Base-by-base conservation (phyloP, 2,888 invertebrate species). In the Eremobia ochroleuca region DNA sequence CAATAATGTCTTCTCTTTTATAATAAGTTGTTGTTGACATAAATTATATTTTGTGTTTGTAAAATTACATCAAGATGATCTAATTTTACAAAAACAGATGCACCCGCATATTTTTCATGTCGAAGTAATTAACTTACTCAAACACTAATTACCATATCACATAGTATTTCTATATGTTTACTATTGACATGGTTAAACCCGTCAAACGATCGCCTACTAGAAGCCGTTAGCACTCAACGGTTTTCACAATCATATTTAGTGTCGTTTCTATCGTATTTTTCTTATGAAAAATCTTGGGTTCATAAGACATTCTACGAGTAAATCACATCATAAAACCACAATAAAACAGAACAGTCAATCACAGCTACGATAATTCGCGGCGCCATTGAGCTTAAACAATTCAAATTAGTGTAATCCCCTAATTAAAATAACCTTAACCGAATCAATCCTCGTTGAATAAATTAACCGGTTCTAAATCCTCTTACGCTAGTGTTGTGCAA, bases 401-500 rank as follows among this genome's bases (percentile, higher is more conserved):
- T 67, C 40, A 55, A 76, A 81, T 83, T 61, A 78, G 46, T 73
- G 52, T 61, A 72, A 78, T 72, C 15, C 21, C n/a, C 40, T 8
- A 49, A 70, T 73, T 82, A 64, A 84, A 82, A 67, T 80, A 82
- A 83, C 72, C 73, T 72, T 70, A 79, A 74, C 67, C 69, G 67
- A 83, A 82, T 77, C 83, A 77, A 82, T 82, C 73, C 18, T 76
- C 52, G 69, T 79, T 68, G 77, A 70, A 73, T 82, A 77, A 75
- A 79, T 77, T 80, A 84, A 59, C 72, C 69, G 28, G 31, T 77
- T 62, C 68, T 62, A 76, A 85, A 86, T 84, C 79, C 82, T 76
- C 73, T 84, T 74, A 76, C 73, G 49, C 61, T 64, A 73, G 65
- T 80, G 64, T 79, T 71, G 77, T 76, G 64, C 82, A 76, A 73